Conservation (phyloP, 2,888 invertebrate genomes). For the Lasiommata megera region DNA sequence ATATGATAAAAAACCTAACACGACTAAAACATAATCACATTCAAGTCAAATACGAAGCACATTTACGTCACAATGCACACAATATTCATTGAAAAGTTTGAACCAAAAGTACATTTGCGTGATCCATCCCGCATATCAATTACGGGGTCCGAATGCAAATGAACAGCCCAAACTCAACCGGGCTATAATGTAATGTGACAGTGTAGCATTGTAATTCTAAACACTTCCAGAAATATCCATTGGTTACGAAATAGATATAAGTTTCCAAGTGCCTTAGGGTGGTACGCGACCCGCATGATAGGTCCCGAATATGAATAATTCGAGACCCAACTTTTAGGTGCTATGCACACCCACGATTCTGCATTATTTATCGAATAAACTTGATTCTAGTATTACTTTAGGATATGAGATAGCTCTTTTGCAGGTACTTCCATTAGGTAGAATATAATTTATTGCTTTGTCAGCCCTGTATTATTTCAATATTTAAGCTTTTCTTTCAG, state of each 20-base stretch:
- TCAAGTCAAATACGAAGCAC: neutral
- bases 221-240: slow-evolving; percentile 44
- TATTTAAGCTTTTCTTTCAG: too few relatives aligned
- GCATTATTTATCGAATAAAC: neutral
- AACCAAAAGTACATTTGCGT: slow-evolving; percentile 3
- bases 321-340: slow-evolving; percentile 55
- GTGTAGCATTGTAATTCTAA: slow-evolving; percentile 48
- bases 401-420: too few relatives aligned
- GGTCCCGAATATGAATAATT: slow-evolving; percentile 70
- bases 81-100: slow-evolving; percentile 20
- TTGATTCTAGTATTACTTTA: too few relatives aligned
- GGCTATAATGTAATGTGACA: slow-evolving; percentile 33
- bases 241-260: slow-evolving; percentile 33
- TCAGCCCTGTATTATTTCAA: too few relatives aligned
- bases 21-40: neutral
- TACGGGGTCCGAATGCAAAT: slow-evolving; percentile 16
- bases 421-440: too few relatives aligned
- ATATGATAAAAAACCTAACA: too few relatives aligned
- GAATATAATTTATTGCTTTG: too few relatives aligned
- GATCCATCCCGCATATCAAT: slow-evolving; percentile 11
- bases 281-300: slow-evolving; percentile 37
- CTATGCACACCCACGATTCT: neutral
- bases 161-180: slow-evolving; percentile 1
- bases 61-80: slow-evolving; percentile 3
- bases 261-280: slow-evolving; percentile 27